Evolutionary conservation across 2,888 invertebrate genomes (phyloP).

Genomic region (Prosapia bicincta): DNA sequence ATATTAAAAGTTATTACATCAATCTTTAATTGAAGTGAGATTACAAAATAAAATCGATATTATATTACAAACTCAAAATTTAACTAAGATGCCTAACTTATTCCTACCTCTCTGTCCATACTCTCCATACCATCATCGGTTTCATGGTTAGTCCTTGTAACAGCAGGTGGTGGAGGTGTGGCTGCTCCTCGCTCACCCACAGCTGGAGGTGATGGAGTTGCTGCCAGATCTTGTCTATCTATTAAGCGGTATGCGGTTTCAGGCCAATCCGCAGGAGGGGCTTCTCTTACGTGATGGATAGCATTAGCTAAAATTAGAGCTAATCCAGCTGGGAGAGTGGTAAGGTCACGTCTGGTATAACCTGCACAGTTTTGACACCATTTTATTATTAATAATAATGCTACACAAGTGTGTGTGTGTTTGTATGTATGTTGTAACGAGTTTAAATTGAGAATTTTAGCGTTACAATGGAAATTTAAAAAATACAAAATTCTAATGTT

Average conservation of each 20-base stretch:
- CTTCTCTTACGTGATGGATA: slow-evolving; percentile 64
- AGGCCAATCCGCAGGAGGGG: slow-evolving; percentile 71
- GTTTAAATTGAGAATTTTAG: no score
- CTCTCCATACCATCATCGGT: slow-evolving; percentile 66
- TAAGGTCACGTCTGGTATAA: slow-evolving; percentile 64
- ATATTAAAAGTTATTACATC: no score
- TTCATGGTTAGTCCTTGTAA: slow-evolving; percentile 23
- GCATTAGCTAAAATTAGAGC: slow-evolving; percentile 64
- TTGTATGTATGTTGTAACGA: no score
- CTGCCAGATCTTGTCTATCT: slow-evolving; percentile 67
- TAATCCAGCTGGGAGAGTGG: slow-evolving; percentile 68
- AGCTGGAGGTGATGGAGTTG: slow-evolving; percentile 35
- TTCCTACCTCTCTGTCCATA: slow-evolving; percentile 47
- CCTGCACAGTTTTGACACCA: no score
- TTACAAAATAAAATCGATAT: no score
- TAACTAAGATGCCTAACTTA: no score
- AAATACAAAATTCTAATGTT: no score
- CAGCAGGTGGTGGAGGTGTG: slow-evolving; percentile 20
- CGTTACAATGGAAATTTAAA: no score
- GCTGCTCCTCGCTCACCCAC: slow-evolving; percentile 15
- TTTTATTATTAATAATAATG: no score
- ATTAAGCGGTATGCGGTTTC: slow-evolving; percentile 65
- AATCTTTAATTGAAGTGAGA: no score
- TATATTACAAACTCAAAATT: no score
- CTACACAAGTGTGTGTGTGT: no score